Evolutionary conservation across 2,113 vertebrate species (phyloP), one percentile per base, ranked within the genome.

Genomic region (Serinus canaria): DNA sequence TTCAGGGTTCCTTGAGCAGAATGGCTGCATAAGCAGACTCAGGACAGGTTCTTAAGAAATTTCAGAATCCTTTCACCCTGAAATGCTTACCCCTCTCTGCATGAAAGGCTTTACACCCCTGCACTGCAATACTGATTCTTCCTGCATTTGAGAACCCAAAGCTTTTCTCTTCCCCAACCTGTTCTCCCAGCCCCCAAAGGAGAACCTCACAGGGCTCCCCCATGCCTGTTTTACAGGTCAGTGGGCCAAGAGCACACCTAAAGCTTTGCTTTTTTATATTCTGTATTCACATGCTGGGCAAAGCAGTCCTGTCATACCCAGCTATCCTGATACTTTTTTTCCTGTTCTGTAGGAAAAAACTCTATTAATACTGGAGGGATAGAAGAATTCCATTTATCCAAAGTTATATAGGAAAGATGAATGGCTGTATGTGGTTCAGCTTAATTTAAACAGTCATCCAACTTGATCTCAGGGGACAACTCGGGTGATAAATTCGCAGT

Each of bases 331-430:
- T 13, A 10, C 9, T 22, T 59, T 74, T 74, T 41, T 46, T 30
- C 17, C 24, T 0, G 0, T 77, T 39, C 64, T 9, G 24, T 28
- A 35, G 4, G 25, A 64, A 68, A 64, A 83, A 41, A 33, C 10
- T 53, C 11, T 21, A 56, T 33, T 56, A 33, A 56, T n/a, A 87
- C 0, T 30, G 20, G 14, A 87, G 73, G 4, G 13, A 78, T 13
- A 78, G 11, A 87, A 74, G 60, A 92, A 69, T 11, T 28, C 6
- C 8, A 24, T 63, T 75, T 79, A 55, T 50, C 18, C 5, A 1
- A 67, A 67, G 22, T 33, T 41, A 37, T 10, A 39, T 0, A 19
- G 33, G 21, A 69, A 24, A 52, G 0, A 1, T 5, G 27, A 78
- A 60, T 33, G 46, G 23, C 6, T 41, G 6, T 5, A 31, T 1